phyloP scores from a whole-genome alignment of 2,797 vertebrate species.

The Scleropages formosus region DNA sequence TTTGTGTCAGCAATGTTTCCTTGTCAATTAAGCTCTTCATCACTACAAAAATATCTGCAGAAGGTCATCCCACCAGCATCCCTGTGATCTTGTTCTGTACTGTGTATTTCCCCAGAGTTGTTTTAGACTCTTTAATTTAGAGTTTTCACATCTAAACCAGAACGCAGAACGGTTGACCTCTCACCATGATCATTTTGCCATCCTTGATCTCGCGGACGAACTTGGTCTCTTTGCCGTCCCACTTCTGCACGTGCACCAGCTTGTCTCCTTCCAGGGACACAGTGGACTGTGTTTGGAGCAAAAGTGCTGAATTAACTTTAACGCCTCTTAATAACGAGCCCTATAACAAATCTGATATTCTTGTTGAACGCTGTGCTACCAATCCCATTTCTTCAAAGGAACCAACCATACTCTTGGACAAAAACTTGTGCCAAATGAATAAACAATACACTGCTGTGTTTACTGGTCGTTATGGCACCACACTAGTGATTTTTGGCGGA shows the following conservation, averaged over 20 bases:
- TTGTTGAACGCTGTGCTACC: not conserved
- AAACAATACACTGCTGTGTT: too few species aligned
- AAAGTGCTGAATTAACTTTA: conserved; percentile 6
- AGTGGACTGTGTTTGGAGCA: conserved; percentile 71
- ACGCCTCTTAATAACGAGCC: too few species aligned
- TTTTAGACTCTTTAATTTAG: not conserved
- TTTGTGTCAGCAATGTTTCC: too few species aligned
- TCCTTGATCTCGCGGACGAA: conserved; percentile 87
- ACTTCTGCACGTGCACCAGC: conserved; percentile 88
- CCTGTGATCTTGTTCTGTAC: not conserved
- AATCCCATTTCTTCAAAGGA: not conserved
- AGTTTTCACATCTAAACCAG: not conserved
- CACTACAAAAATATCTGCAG: too few species aligned
- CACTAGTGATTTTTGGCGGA: too few species aligned
- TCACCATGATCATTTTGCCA: conserved; percentile 86
- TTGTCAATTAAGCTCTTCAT: too few species aligned
- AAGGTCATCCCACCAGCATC: too few species aligned
- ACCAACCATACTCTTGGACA: too few species aligned
- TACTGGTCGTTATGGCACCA: too few species aligned
- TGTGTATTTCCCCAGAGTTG: too few species aligned
- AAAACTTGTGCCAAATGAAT: too few species aligned
- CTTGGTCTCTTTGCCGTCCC: conserved; percentile 89
- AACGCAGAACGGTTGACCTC: conserved; percentile 5
- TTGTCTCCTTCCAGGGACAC: conserved; percentile 82
- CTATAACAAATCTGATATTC: not conserved